Evolutionary conservation across 2,888 invertebrate genomes (phyloP), one percentile per base, ranked within the genome.

Genomic region (Sepiola atlantica): DNA sequence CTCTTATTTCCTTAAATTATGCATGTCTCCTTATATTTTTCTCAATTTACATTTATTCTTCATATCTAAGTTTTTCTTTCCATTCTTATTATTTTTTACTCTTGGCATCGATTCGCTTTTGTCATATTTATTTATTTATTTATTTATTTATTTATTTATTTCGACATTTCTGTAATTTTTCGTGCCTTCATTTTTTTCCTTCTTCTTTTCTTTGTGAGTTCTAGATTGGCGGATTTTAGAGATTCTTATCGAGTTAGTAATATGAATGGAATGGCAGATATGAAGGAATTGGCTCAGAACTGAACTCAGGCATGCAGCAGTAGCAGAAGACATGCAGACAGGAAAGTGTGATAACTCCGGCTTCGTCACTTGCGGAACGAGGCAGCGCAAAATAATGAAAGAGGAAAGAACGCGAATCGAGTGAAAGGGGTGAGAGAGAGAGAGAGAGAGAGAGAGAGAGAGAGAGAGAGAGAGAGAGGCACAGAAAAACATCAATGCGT

Each of bases 201-300:
- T 28, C 8, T 28, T 21, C 24, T 0, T 61, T 21, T 61, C 1
- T 61, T 61, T 24, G 8, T 14, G n/a, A 77, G 32, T 32, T 77
- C 77, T n/a, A 2, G 16, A 4, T 0, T 0, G 16, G 77, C 21
- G 32, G n/a, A n/a, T n/a, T 77, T 77, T 21, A n/a, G n/a, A 77
- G 77, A 77, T 77, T 77, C 77, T 77, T 77, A 32, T 14, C 16
- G n/a, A 77, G 77, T 77, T 77, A n/a, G 77, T 77, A 77, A 77
- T 77, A 77, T 32, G 77, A 77, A 77, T 77, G 77, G 77, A 32
- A 77, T 77, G n/a, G 77, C 77, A 77, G 77, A 77, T 77, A 77
- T 77, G 77, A 77, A 77, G 77, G 16, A 77, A 77, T 8, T 32
- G 77, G 16, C 16, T 32, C n/a, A n/a, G 77, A 12, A 77, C 16